phyloP scores from a whole-genome alignment of 2,888 invertebrate species.

The Nudaria mundana region DNA sequence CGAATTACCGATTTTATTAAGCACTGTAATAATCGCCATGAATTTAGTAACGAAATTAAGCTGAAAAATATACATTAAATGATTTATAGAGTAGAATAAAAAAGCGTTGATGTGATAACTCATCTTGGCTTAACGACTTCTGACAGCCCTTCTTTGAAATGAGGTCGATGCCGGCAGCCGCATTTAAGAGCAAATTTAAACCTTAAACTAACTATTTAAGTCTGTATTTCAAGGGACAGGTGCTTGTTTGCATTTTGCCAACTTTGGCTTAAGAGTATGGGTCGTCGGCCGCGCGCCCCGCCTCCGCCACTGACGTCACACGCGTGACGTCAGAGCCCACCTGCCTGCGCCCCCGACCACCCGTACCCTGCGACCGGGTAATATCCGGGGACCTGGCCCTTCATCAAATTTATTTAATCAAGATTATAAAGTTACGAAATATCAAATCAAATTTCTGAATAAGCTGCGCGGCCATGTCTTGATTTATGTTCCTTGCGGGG shows the following conservation, averaged over 20 bases:
- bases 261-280: constrained; percentile 36
- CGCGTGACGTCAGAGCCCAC: constrained; percentile 65
- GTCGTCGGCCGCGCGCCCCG: constrained; percentile 63
- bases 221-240: constrained; percentile 16
- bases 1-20: no score
- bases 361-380: constrained; percentile 32
- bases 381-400: constrained; percentile 45
- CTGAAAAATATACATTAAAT: no score
- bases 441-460: constrained; percentile 25
- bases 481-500: constrained; percentile 11
- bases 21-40: no score
- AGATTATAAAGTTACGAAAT: constrained; percentile 29
- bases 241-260: constrained; percentile 27
- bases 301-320: constrained; percentile 66
- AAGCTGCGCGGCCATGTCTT: constrained; percentile 11
- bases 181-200: constrained; percentile 12
- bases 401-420: constrained; percentile 46
- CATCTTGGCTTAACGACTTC: constrained; percentile 9
- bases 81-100: background rate
- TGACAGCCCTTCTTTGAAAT: constrained; percentile 15
- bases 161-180: constrained; percentile 15
- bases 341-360: constrained; percentile 45
- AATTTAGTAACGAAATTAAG: no score
- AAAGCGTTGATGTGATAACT: constrained; percentile 8
- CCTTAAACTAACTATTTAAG: constrained; percentile 14